Conservation (phyloP, 2,888 invertebrate species). For the Drosophila anomalata region DNA sequence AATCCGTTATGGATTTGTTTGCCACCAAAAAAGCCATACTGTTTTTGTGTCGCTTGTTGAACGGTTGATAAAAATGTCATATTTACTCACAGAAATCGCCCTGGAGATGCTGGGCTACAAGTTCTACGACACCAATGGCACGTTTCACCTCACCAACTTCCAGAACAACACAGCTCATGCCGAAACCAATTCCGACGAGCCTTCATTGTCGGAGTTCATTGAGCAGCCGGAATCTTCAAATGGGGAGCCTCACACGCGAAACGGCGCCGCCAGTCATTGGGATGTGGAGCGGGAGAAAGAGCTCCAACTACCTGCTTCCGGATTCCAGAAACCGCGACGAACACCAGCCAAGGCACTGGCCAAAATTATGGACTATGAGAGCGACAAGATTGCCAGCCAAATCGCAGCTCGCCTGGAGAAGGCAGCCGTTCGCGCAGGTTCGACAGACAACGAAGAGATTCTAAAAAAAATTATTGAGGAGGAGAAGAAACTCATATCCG, state of each 20-base stretch:
- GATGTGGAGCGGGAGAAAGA: background rate
- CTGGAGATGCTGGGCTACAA: conserved; percentile 83
- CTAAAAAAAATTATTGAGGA: conserved; percentile 41
- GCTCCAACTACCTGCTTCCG: background rate
- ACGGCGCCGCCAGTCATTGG: conserved; percentile 18
- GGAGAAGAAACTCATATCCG: conserved; percentile 60
- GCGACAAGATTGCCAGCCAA: conserved; percentile 48
- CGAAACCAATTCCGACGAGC: conserved; percentile 57
- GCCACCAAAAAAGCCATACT: background rate
- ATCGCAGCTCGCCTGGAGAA: conserved; percentile 46
- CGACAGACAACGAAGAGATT: conserved; percentile 1
- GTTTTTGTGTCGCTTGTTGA: background rate
- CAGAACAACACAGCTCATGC: conserved; percentile 50
- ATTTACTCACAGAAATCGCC: conserved; percentile 82
- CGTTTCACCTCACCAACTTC: conserved; percentile 76
- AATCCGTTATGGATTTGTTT: conserved; percentile 3
- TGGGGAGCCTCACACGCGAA: background rate
- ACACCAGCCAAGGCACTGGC: conserved; percentile 49
- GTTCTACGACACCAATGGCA: conserved; percentile 80
- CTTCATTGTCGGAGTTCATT: conserved; percentile 52
- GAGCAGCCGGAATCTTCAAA: conserved; percentile 25
- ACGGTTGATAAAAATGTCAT: conserved; percentile 73
- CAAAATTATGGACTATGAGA: conserved; percentile 56
- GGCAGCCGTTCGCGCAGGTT: conserved; percentile 8
- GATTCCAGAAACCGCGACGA: conserved; percentile 18